These are phyloP conservation scores for Cataglyphis rosenhaueri DNA, from an alignment of 2,888 invertebrate genomes.

Conservation along the genomic window DNA sequence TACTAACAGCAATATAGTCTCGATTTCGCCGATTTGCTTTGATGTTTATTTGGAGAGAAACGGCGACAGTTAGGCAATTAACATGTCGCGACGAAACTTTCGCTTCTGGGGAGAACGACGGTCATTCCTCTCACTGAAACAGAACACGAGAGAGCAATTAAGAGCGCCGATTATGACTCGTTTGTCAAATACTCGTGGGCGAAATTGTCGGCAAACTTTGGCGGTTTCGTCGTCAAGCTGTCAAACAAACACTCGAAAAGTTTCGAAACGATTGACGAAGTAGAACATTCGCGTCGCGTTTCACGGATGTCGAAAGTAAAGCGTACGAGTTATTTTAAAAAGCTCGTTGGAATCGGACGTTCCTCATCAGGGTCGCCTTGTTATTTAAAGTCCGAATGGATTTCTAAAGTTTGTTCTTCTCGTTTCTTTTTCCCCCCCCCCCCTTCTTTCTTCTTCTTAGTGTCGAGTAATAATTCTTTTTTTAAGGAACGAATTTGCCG, in stretches of 20 bases:
- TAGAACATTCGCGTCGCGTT: neutral
- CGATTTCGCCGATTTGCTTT: neutral
- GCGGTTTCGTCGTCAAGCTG: neutral
- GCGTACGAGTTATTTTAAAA: conserved; percentile 29
- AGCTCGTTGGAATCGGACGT: neutral
- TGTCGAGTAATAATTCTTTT: neutral
- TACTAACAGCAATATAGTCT: neutral
- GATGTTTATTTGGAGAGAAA: neutral
- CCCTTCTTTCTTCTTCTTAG: neutral
- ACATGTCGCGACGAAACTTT: conserved; percentile 28
- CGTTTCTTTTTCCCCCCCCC: neutral
- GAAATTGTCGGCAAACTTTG: conserved; percentile 28
- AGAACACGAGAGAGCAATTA: conserved; percentile 39
- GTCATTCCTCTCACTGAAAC: conserved; percentile 23
- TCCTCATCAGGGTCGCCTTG: neutral
- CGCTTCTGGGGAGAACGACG: neutral
- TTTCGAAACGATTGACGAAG: neutral
- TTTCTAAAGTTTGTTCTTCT: neutral
- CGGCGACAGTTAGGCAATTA: conserved; percentile 31
- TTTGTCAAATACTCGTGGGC: neutral
- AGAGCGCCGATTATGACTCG: conserved; percentile 21
- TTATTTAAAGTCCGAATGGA: neutral
- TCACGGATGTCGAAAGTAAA: neutral
- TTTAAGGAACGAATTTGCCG: neutral
- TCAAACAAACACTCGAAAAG: conserved; percentile 5